These are phyloP conservation scores for Huso huso DNA, from an alignment of 2,797 vertebrate genomes.

Conservation along the genomic window DNA sequence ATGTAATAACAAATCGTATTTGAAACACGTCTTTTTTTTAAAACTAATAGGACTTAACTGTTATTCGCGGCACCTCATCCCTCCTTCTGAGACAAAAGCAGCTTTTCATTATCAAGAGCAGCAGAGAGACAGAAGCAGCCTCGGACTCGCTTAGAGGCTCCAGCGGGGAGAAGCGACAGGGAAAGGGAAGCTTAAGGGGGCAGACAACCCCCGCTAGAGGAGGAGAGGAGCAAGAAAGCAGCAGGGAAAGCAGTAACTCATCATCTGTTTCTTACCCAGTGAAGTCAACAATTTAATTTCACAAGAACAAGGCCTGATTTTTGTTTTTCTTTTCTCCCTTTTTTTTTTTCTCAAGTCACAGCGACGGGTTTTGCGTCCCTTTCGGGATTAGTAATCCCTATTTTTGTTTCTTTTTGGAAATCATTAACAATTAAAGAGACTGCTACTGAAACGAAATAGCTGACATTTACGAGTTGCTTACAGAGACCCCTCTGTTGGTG, in stretches of 20 bases:
- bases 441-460: constrained; percentile 10
- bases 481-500: constrained; percentile 10
- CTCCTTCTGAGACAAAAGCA: constrained; percentile 57
- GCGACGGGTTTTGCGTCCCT: neutral
- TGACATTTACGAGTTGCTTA: constrained; percentile 20
- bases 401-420: constrained; percentile 13
- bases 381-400: constrained; percentile 10
- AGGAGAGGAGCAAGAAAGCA: constrained; percentile 30
- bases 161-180: constrained; percentile 21
- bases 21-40: neutral
- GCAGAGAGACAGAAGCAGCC: constrained; percentile 22
- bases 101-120: constrained; percentile 52
- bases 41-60: constrained; percentile 52
- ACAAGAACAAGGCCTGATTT: constrained; percentile 18
- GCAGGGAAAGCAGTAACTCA: constrained; percentile 25
- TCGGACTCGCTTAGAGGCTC: constrained; percentile 39
- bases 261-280: constrained; percentile 34
- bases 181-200: constrained; percentile 21
- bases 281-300: constrained; percentile 25
- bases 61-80: constrained; percentile 43
- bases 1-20: neutral
- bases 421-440: constrained; percentile 11
- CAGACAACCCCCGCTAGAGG: constrained; percentile 6
- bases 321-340: neutral
- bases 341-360: constrained; percentile 17